Conservation (phyloP, 2,113 vertebrate species). For the Alethe diademata region DNA sequence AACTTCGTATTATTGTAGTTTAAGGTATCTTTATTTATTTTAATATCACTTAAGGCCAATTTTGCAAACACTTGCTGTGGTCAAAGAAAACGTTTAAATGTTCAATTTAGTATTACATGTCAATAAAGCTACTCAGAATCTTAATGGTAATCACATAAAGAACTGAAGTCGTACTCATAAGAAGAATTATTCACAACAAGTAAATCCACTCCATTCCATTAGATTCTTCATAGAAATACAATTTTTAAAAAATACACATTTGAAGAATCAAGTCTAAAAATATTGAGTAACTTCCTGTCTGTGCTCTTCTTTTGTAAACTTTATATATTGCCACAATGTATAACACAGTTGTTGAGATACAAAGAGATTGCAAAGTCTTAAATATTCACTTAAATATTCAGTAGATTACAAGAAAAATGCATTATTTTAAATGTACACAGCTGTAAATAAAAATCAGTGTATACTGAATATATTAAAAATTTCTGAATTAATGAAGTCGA, state of each 20-base stretch:
- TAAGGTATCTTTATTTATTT: not conserved
- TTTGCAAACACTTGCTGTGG: not conserved
- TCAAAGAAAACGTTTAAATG: not conserved
- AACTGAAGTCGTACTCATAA: not conserved
- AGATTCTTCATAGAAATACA: not conserved
- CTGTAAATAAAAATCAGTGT: not conserved
- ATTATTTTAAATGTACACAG: not conserved
- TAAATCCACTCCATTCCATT: not conserved
- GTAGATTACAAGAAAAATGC: not conserved
- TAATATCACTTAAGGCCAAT: not conserved
- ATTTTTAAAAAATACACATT: not conserved
- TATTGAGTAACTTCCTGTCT: not conserved
- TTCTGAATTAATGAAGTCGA: not conserved
- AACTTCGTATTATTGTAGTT: not conserved
- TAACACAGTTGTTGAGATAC: not conserved
- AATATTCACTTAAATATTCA: not conserved
- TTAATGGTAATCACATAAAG: not conserved
- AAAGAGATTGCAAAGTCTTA: not conserved
- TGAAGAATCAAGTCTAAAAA: not conserved
- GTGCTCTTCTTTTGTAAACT: not conserved
- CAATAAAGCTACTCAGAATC: not conserved
- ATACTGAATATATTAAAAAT: not conserved
- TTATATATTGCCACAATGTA: not conserved
- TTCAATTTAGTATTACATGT: not conserved
- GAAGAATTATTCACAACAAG: not conserved